Conservation (phyloP, 2,113 vertebrate species). For the Entosphenus tridentatus region DNA sequence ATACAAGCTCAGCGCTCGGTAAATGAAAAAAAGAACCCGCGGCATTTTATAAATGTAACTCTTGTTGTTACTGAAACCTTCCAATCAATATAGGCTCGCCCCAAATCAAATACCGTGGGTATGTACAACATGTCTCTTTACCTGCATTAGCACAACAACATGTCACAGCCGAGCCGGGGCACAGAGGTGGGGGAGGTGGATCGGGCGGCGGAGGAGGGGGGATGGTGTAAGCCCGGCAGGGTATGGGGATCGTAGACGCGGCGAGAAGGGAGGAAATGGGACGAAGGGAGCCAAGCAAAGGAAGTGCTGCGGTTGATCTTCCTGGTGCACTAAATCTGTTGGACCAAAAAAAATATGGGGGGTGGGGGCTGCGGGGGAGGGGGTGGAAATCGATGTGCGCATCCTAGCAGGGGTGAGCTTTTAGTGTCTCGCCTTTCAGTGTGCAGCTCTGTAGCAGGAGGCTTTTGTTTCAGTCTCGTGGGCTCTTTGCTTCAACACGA, state of each 20-base stretch:
- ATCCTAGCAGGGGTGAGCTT: background rate
- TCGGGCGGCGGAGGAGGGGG: background rate
- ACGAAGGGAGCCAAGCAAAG: background rate
- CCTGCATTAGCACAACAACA: too few relatives aligned
- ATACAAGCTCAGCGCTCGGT: too few relatives aligned
- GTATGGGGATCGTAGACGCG: background rate
- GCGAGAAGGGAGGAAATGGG: background rate
- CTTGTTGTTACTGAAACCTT: too few relatives aligned
- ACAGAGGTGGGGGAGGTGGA: background rate
- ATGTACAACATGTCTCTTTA: too few relatives aligned
- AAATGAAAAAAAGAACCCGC: too few relatives aligned
- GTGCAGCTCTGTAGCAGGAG: background rate
- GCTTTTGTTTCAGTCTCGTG: background rate
- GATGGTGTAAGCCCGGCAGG: background rate
- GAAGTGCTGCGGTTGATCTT: too few relatives aligned
- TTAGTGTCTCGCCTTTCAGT: conserved; percentile 4
- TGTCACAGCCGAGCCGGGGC: background rate
- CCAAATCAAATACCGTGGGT: too few relatives aligned
- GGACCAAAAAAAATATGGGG: too few relatives aligned
- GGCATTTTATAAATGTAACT: too few relatives aligned
- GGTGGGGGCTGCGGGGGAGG: too few relatives aligned
- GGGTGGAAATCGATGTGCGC: background rate
- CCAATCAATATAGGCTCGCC: too few relatives aligned
- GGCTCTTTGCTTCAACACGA: conserved; percentile 3
- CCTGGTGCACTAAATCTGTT: too few relatives aligned